Conservation (phyloP, 2,797 vertebrate genomes). For the Eulemur rubriventer region DNA sequence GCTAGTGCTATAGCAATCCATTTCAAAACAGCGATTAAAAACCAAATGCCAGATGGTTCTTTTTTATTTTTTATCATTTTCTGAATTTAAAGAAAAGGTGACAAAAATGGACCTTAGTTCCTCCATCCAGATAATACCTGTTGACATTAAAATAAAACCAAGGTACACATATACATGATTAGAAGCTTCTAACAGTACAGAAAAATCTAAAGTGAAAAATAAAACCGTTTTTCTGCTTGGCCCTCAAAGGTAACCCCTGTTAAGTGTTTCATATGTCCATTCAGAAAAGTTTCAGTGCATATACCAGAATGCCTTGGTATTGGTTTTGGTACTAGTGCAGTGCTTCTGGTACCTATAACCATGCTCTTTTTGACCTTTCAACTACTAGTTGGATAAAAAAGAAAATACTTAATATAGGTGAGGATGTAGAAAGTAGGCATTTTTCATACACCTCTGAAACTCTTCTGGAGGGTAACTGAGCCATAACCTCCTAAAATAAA, state of each 20-base stretch:
- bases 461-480: neutral
- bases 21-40: conserved; percentile 23
- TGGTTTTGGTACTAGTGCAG: neutral
- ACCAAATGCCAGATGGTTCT: conserved; percentile 4
- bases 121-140: neutral
- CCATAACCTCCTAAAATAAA: neutral
- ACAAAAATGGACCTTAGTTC: neutral
- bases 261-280: neutral
- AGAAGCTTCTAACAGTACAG: neutral
- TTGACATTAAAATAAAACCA: conserved; percentile 36
- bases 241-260: neutral
- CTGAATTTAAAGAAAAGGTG: conserved; percentile 11
- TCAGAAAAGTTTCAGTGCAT: neutral
- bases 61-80: conserved; percentile 47
- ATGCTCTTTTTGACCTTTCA: neutral
- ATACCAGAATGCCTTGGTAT: neutral
- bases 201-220: conserved; percentile 20
- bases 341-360: neutral
- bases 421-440: neutral
- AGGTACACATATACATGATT: neutral
- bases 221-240: neutral
- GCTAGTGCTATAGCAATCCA: neutral
- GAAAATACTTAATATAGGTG: neutral
- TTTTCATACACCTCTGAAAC: neutral
- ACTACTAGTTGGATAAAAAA: neutral